Evolutionary conservation across 1,140 invertebrate species (phyloP).

Genomic region (Bursaphelenchus mucronatus): DNA sequence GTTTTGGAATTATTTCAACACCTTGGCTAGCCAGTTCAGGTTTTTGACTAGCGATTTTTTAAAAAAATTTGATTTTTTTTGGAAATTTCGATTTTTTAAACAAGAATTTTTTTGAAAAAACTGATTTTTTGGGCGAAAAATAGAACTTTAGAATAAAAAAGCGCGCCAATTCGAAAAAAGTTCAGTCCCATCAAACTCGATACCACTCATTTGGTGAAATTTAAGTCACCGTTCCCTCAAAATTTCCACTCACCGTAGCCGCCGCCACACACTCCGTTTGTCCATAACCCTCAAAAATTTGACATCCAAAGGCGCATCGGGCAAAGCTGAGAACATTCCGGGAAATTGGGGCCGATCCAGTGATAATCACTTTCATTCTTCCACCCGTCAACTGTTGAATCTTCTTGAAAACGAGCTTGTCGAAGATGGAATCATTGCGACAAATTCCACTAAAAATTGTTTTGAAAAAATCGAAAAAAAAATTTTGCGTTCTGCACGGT

Average conservation of each 20-base stretch:
- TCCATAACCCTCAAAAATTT: slow-evolving; percentile 71
- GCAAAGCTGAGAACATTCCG: slow-evolving; percentile 88
- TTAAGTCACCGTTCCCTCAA: no score
- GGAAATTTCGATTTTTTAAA: slow-evolving; percentile 63
- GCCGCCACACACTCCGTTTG: slow-evolving; percentile 63
- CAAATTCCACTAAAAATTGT: slow-evolving; percentile 42
- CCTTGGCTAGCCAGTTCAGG: no score
- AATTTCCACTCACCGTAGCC: slow-evolving; percentile 83
- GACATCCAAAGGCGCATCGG: slow-evolving; percentile 82
- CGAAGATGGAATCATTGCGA: slow-evolving; percentile 52
- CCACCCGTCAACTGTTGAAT: slow-evolving; percentile 72
- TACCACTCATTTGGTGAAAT: no score
- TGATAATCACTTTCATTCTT: slow-evolving; percentile 80
- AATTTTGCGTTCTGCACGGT: no score
- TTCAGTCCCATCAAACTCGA: no score
- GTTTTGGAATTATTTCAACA: no score
- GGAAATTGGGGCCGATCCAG: slow-evolving; percentile 86
- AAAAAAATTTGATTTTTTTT: no score
- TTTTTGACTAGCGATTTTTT: no score
- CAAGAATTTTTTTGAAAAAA: no score
- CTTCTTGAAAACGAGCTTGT: slow-evolving; percentile 59
- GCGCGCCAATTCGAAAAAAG: slow-evolving; percentile 86
- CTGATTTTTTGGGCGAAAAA: neutral
- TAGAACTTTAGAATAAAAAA: no score
- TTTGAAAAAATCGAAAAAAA: neutral